Percentiles rank a stretch among this genome's conserved stretches.
phyloP scores from a whole-genome alignment of 2,888 invertebrate genomes.

The Mesopsocus fuscifrons region DNA sequence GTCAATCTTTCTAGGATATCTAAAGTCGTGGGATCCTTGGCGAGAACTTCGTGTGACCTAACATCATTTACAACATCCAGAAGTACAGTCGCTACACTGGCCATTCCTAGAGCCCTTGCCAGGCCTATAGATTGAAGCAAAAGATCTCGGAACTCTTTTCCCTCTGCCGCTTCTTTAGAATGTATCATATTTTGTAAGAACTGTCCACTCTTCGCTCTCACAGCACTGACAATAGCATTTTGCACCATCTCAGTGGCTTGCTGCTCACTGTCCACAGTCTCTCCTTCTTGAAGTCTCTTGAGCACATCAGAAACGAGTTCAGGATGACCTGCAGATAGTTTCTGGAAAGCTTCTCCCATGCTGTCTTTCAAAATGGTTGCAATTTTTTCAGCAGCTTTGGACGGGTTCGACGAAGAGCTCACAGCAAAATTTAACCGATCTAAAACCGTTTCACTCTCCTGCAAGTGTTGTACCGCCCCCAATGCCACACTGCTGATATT shows the following conservation, averaged over 20 bases:
- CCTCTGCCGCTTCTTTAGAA: constrained; percentile 21
- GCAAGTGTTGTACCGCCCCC: not conserved
- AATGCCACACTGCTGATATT: constrained; percentile 1
- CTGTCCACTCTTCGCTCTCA: constrained; percentile 39
- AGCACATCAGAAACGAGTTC: constrained; percentile 31
- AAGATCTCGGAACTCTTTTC: constrained; percentile 27
- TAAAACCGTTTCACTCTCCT: not conserved
- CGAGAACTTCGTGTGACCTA: constrained; percentile 33
- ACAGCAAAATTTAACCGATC: constrained; percentile 4
- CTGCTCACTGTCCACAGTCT: constrained; percentile 37
- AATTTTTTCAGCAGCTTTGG: constrained; percentile 31
- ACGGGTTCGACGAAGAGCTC: not conserved
- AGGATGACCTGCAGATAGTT: constrained; percentile 39
- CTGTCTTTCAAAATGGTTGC: constrained; percentile 42
- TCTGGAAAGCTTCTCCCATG: constrained; percentile 43
- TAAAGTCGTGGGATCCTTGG: constrained; percentile 36
- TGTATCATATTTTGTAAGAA: constrained; percentile 34
- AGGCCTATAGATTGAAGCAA: constrained; percentile 46
- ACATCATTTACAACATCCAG: constrained; percentile 33
- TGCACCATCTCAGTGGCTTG: constrained; percentile 45
- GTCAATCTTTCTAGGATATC: constrained; percentile 48
- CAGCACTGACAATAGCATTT: constrained; percentile 43
- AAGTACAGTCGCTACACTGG: constrained; percentile 37
- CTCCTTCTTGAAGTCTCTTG: constrained; percentile 28
- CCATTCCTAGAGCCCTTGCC: constrained; percentile 47